Base-by-base conservation (phyloP, 2,888 invertebrate genomes). In the Lepeophtheirus nordmannii region DNA sequence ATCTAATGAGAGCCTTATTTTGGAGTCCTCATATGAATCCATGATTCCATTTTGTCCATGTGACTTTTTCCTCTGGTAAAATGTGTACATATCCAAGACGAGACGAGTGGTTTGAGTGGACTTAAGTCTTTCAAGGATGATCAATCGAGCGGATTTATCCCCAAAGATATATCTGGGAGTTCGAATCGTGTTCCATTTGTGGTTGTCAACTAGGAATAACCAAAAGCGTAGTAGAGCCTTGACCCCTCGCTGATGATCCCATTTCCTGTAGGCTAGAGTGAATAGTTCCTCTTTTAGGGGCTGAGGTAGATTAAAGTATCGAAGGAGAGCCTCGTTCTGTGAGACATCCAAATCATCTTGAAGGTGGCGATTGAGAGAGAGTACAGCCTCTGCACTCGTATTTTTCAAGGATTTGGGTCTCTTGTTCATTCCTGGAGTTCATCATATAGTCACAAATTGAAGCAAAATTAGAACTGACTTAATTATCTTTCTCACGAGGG, bases 381-480 rank as follows among this genome's bases (percentile, higher is more conserved):
- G 17, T 14, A 46, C 53, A 17, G 53, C 53, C 53, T 46, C 53
- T 46, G 53, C 53, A 46, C 53, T 46, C 17, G 53, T n/a, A 8
- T 17, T 46, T 46, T 46, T 46, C n/a, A 46, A 17, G 53, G 53
- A 17, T 5, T 8, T 17, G 53, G 53, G 53, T 46, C 53, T 46
- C 53, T 46, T 46, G 53, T 46, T 46, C 53, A 46, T 46, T 17
- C 53, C 53, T 46, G 53, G 53, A 46, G 53, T 46, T 14, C 53
- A 46, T 46, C 53, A 46, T 17, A n/a, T 30, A 30, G 30, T 30
- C 30, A 30, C 30, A 30, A 30, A 5, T 30, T 30, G 3, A 30
- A 30, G 7, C 30, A 30, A 30, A 30, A 5, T 5, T 30, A 2
- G 2, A 5, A 30, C 30, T 30, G 30, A 30, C 30, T 30, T 30